phyloP scores from a whole-genome alignment of 2,888 invertebrate genomes.

The Lissocephala sabroskyi region DNA sequence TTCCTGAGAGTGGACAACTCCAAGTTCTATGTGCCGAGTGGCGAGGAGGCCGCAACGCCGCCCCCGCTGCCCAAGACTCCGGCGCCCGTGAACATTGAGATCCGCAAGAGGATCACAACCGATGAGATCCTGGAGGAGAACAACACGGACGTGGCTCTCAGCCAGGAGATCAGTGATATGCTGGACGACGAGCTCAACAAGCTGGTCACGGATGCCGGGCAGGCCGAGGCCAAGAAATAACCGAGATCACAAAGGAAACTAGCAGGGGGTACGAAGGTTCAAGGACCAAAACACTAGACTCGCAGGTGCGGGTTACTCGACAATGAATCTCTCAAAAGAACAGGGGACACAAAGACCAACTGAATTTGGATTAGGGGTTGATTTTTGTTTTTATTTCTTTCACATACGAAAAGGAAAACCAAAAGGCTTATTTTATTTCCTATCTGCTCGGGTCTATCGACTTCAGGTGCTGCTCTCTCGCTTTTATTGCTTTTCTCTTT shows the following conservation, averaged over 20 bases:
- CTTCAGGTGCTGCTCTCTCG: too few species aligned
- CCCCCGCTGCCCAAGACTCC: conserved; percentile 52
- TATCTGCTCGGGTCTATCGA: too few species aligned
- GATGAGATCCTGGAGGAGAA: conserved; percentile 67
- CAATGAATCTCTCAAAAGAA: too few species aligned
- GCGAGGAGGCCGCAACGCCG: conserved; percentile 33
- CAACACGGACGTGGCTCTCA: conserved; percentile 61
- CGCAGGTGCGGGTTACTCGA: too few species aligned
- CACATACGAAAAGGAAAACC: too few species aligned
- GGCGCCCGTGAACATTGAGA: conserved; percentile 70
- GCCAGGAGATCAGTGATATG: conserved; percentile 68
- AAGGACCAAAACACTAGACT: too few species aligned
- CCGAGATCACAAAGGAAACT: too few species aligned
- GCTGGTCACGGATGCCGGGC: conserved; percentile 28
- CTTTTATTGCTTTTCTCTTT: conserved; percentile 4
- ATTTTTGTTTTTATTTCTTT: too few species aligned
- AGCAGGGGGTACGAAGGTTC: too few species aligned
- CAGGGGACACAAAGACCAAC: too few species aligned
- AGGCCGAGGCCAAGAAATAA: background rate
- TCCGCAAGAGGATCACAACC: conserved; percentile 66
- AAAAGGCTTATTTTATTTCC: too few species aligned
- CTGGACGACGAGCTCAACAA: conserved; percentile 70
- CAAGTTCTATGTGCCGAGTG: conserved; percentile 66
- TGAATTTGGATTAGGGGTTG: too few species aligned
- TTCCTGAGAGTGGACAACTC: conserved; percentile 65